Conservation (phyloP, 1,140 invertebrate genomes). For the Periplaneta americana region DNA sequence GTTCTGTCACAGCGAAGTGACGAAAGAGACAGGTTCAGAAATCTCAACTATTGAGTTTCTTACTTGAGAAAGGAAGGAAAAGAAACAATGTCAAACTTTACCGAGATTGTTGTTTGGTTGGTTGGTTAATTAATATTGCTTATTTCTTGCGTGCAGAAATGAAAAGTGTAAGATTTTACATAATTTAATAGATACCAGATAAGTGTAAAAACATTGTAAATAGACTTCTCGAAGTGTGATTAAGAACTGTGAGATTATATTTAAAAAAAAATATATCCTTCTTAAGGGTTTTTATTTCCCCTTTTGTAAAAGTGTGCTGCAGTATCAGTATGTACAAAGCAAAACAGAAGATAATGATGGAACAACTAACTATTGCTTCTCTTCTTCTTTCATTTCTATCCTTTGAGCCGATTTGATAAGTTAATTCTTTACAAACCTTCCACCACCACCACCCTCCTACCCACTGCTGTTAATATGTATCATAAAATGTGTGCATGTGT, state of each 20-base stretch:
- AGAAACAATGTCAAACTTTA: no score
- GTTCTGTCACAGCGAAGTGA: neutral
- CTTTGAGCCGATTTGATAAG: neutral
- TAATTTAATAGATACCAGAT: neutral
- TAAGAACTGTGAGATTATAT: neutral
- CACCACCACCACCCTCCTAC: neutral
- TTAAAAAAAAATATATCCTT: no score
- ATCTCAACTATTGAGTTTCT: neutral
- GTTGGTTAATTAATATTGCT: no score
- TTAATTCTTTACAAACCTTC: neutral
- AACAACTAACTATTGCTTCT: no score
- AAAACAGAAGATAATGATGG: no score
- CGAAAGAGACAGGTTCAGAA: neutral
- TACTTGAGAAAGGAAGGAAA: neutral
- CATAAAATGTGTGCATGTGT: neutral
- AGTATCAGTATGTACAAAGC: neutral
- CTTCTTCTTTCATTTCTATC: no score
- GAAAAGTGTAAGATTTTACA: neutral
- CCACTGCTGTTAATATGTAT: neutral
- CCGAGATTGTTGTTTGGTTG: no score
- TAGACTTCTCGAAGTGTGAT: neutral
- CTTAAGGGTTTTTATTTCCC: neutral
- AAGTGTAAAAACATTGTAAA: neutral
- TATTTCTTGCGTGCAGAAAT: neutral
- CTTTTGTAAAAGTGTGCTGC: no score